phyloP scores from a whole-genome alignment of 2,797 vertebrate species.

The Gorsachius magnificus region DNA sequence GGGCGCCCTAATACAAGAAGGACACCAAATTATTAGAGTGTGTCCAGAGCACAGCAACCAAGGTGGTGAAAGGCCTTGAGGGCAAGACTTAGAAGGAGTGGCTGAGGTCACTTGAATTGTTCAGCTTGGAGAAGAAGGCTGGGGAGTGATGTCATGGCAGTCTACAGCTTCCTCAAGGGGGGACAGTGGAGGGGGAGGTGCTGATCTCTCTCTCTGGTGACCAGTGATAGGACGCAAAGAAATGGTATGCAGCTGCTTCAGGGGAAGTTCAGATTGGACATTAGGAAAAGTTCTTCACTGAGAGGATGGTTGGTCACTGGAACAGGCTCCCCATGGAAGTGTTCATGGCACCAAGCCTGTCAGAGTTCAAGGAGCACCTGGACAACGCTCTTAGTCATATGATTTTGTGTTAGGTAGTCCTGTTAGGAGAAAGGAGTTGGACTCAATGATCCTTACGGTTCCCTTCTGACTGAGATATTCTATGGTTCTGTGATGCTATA shows the following conservation, averaged over 20 bases:
- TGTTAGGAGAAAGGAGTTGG: not conserved
- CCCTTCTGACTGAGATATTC: not conserved
- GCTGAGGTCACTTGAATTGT: not conserved
- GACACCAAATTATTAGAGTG: not conserved
- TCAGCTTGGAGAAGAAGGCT: not conserved
- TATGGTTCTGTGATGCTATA: not conserved
- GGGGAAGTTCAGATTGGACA: not conserved
- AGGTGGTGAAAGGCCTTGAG: not conserved
- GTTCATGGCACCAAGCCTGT: not conserved
- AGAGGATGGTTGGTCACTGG: not conserved
- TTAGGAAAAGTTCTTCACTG: not conserved
- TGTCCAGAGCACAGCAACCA: not conserved
- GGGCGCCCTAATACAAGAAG: not conserved
- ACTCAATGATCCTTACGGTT: not conserved
- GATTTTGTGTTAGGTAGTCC: too few species aligned
- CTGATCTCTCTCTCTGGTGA: not conserved
- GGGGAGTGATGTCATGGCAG: not conserved
- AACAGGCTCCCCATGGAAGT: not conserved
- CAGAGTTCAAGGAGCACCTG: not conserved
- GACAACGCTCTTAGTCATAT: too few species aligned
- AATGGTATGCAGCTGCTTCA: not conserved
- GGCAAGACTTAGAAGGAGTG: not conserved
- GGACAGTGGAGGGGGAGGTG: not conserved
- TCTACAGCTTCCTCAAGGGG: not conserved
- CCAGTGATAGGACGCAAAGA: rapidly evolving